Percentiles rank a stretch among this genome's conserved stretches.
These are phyloP conservation scores for Galaxea fascicularis DNA, from an alignment of 92 coral and sea anemone genomes.

Conservation along the genomic window DNA sequence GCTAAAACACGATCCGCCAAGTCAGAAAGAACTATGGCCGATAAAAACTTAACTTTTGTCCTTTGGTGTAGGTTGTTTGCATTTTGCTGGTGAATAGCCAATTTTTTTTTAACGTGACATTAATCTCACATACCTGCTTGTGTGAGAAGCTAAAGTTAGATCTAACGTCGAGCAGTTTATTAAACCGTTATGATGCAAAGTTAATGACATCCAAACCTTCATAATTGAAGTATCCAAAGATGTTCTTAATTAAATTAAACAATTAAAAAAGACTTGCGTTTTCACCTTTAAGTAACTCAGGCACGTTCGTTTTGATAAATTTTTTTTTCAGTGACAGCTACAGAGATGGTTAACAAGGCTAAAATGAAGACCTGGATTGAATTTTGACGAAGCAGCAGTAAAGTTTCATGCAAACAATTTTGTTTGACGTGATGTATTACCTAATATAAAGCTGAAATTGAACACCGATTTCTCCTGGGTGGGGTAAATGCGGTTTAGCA, in stretches of 20 bases:
- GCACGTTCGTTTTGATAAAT: conserved; percentile 31
- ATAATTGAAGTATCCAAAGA: conserved; percentile 3
- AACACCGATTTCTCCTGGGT: not conserved
- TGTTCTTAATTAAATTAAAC: conserved; percentile 32
- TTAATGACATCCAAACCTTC: not conserved
- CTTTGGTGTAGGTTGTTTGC: not conserved
- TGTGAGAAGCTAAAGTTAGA: not conserved
- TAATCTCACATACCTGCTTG: too few species aligned
- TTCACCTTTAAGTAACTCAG: not conserved
- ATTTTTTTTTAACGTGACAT: not conserved
- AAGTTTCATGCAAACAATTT: not conserved
- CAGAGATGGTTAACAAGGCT: not conserved
- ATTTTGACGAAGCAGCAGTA: not conserved
- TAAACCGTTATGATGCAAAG: not conserved
- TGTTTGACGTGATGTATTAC: not conserved
- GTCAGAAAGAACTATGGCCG: not conserved
- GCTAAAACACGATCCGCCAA: not conserved
- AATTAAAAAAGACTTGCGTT: conserved; percentile 12
- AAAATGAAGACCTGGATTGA: not conserved
- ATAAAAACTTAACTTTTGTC: not conserved
- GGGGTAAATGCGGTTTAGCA: conserved; percentile 5
- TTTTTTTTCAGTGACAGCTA: conserved; percentile 11
- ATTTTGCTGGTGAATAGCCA: not conserved
- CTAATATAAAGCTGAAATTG: not conserved
- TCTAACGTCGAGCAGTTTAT: not conserved